Base-by-base conservation (phyloP, 1,140 invertebrate species). In the Phymastichus coffea region DNA sequence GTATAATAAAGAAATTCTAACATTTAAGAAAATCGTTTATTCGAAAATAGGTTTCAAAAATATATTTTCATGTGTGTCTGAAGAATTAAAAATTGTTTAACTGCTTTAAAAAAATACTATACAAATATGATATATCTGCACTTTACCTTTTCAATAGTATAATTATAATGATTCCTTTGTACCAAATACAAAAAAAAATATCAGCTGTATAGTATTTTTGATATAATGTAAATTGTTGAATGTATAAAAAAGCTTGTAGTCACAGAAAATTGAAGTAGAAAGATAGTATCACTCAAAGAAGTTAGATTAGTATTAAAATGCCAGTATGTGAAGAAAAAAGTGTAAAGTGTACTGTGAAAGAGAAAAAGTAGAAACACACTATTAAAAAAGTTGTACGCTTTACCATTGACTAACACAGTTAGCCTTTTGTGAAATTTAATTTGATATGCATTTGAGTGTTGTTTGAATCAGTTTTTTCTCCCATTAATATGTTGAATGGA, bases 361-460 rank as follows among this genome's bases (percentile, higher is more conserved):
- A 61, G 49, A 62, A 53, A 52, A 14, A 38, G 53, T 57, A 46
- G 57, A 38, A 57, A 52, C 20, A 62, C 44, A 56, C 41, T 23
- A 62, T 40, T 6, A 17, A 43, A 19, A 52, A 62, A 62, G 35
- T 51, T 43, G 15, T 53, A 57, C 28, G 14, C 26, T 57, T 52
- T 52, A 38, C 33, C 54, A 43, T 22, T 58, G 56, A 58, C 37
- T 44, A 38, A 57, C 41, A 35, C 14, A 57, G 33, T 53, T 57
- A 57, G 51, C 35, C 28, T 62, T n/a, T 52, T 38, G 28, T 40
- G 30, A 52, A 51, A 51, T 52, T 51, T 53, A 26, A 40, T 49
- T 52, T 47, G 4, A 46, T 62, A 62, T 56, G 40, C 54, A 33
- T 56, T 61, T 43, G 14, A 60, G 46, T 61, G 52, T 51, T 19